Evolutionary conservation across 1,140 invertebrate species (phyloP), one percentile per base, ranked within the genome.

Genomic region (Drosophila elegans): DNA sequence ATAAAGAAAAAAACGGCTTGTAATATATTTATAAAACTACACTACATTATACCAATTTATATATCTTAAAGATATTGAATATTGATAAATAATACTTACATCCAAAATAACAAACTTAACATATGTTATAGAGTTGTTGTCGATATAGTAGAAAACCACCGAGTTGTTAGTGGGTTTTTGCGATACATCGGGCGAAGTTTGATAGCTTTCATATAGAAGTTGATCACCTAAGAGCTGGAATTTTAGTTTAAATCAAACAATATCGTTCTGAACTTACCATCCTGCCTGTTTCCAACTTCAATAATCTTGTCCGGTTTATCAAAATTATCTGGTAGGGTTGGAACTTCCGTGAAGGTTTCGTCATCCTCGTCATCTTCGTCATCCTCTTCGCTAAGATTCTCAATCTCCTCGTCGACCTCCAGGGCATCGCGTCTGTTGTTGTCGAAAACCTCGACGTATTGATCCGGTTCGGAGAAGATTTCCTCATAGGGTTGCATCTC

Each of bases 121-220:
- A 27, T 86, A 92, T 27, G 91, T 92, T 55, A 92, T 90, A 27
- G 55, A 84, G 34, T 60, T 41, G 25, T 60, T 91, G 49, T 92
- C 91, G 0, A 92, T 79, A 34, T 78, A 92, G 52, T 91, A 91
- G 49, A 92, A 92, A 4, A 32, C 38, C 2, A 91, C 57, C 0
- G 78, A 66, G 11, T 76, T 81, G 29, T 80, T 89, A 10, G 38
- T 49, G 1, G 11, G 34, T 29, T 4, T 12, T n/a, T 49, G 36
- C 6, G 45, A 45, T 4, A 16, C 45, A 32, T 79, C 51, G 4
- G 48, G 3, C 0, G 80, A 77, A 0, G 83, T 73, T 44, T 90
- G 80, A 63, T 71, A 78, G 6, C 66, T 71, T 25, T 91, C 76
- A 41, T 72, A 91, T 0, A 91, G 27, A 21, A 91, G 59, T 51